A percentile compares a stretch with the other conserved stretches of the same genome.
These are phyloP conservation scores for Python bivittatus DNA, from an alignment of 2,113 vertebrate genomes.

Conservation along the genomic window DNA sequence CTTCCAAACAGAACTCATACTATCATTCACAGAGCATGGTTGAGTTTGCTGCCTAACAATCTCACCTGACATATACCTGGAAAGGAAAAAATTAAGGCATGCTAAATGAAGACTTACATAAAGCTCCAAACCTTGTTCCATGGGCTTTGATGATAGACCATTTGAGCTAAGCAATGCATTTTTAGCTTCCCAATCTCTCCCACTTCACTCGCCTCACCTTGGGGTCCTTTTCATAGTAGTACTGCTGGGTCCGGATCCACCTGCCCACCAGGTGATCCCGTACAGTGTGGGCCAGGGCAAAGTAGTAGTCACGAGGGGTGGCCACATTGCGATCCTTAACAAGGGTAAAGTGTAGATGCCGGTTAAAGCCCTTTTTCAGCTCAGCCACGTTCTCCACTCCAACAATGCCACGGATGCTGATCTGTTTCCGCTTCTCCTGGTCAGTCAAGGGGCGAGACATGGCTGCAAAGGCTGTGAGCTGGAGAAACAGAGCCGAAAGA, in stretches of 20 bases:
- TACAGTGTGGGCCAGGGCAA: slow-evolving; percentile 90
- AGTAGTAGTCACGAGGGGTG: slow-evolving; percentile 89
- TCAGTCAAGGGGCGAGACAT: slow-evolving; percentile 80
- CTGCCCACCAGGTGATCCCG: slow-evolving; percentile 92
- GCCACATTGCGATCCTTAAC: slow-evolving; percentile 94
- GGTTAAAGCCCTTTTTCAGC: slow-evolving; percentile 89
- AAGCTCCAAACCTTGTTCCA: not conserved
- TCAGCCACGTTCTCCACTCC: slow-evolving; percentile 89
- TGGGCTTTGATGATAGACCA: not conserved
- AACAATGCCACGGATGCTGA: slow-evolving; percentile 90
- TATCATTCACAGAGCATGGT: not conserved
- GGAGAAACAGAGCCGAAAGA: not conserved
- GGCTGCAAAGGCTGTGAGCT: not conserved
- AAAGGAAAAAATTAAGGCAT: too few species aligned
- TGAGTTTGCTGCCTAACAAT: not conserved
- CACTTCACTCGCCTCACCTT: slow-evolving; percentile 77
- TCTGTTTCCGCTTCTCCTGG: slow-evolving; percentile 92
- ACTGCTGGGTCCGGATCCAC: slow-evolving; percentile 94
- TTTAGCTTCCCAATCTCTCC: accelerated
- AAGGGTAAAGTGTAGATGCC: slow-evolving; percentile 93
- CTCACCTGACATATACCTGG: not conserved
- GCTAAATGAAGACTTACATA: not conserved
- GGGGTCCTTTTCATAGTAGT: slow-evolving; percentile 89
- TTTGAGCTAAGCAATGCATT: not conserved
- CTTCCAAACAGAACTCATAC: too few species aligned